Percentiles rank a stretch among this genome's conserved stretches.
phyloP scores from a whole-genome alignment of 2,888 invertebrate genomes.

The Melanchra persicariae region DNA sequence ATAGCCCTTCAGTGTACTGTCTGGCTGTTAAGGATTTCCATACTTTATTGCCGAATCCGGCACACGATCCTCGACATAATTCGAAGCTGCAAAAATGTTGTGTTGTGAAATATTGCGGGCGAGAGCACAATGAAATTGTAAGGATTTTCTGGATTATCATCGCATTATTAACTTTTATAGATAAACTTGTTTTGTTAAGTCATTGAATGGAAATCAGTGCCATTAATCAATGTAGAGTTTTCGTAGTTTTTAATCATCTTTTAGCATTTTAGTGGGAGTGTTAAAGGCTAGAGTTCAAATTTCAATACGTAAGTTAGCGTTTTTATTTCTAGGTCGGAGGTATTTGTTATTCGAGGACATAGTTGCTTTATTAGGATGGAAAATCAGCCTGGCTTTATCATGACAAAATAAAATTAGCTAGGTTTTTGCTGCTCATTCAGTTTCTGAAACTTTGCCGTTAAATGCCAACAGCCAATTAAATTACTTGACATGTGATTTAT shows the following conservation, averaged over 20 bases:
- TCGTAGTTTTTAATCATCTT: conserved; percentile 33
- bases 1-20: conserved; percentile 50
- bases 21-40: conserved; percentile 66
- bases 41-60: conserved; percentile 69
- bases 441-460: background rate
- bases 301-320: conserved; percentile 40
- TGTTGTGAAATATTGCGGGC: conserved; percentile 29
- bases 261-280: conserved; percentile 32
- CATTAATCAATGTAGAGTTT: conserved; percentile 56
- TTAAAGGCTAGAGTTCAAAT: conserved; percentile 58
- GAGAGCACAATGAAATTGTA: background rate
- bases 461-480: background rate
- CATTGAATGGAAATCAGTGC: conserved; percentile 52
- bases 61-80: conserved; percentile 32
- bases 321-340: conserved; percentile 18
- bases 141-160: background rate
- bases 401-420: background rate
- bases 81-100: conserved; percentile 19
- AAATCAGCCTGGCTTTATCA: background rate
- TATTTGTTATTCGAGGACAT: conserved; percentile 27
- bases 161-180: conserved; percentile 3
- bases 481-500: background rate
- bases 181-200: conserved; percentile 30
- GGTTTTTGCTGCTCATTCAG: background rate
- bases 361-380: conserved; percentile 1